These are phyloP conservation scores for Rhaphigaster nebulosa DNA, from an alignment of 2,888 invertebrate species.

Conservation along the genomic window DNA sequence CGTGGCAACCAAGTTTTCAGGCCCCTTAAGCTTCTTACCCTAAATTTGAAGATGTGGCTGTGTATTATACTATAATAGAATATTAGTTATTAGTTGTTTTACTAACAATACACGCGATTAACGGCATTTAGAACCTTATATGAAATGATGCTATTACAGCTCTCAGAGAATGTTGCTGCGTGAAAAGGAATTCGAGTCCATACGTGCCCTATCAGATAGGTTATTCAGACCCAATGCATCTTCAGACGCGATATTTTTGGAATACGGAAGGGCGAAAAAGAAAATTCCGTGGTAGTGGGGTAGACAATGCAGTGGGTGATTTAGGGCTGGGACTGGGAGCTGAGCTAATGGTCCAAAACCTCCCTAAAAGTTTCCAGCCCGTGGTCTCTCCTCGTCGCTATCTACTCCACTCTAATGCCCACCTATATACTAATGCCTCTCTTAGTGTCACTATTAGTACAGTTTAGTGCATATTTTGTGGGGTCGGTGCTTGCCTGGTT, in stretches of 20 bases:
- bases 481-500: not conserved
- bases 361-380: conserved; percentile 43
- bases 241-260: not conserved
- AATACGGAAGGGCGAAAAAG: not conserved
- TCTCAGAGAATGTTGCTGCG: too few relatives aligned
- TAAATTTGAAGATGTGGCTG: too few relatives aligned
- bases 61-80: too few relatives aligned
- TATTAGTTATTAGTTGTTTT: too few relatives aligned
- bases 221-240: not conserved
- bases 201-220: not conserved
- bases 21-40: too few relatives aligned
- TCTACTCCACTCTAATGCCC: conserved; percentile 36
- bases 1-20: too few relatives aligned
- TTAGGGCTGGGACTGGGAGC: not conserved
- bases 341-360: conserved; percentile 40
- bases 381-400: not conserved
- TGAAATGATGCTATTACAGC: too few relatives aligned
- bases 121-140: too few relatives aligned
- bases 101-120: too few relatives aligned
- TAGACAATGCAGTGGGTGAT: conserved; percentile 43
- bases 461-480: conserved; percentile 19
- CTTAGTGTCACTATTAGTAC: conserved; percentile 27
- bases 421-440: conserved; percentile 29
- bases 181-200: too few relatives aligned
- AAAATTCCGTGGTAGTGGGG: not conserved